Evolutionary conservation across 2,797 vertebrate species (phyloP), one percentile per base, ranked within the genome.

Genomic region (Catostomus latipinnis): DNA sequence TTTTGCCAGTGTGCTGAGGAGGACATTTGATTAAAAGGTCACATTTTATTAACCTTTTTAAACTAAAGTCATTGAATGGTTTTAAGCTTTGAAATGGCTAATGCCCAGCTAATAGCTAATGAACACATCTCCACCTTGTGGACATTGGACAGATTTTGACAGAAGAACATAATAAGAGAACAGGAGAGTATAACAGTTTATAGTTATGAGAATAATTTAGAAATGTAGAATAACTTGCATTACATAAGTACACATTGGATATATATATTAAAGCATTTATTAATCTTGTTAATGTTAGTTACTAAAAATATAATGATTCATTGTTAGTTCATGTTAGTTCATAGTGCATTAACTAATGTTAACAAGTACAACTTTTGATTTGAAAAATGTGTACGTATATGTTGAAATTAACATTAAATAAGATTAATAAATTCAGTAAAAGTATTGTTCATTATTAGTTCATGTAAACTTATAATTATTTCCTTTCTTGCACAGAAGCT

Each of bases 101-200:
- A 43, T 0, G 0, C 9, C 6, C 34, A 56, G 53, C 11, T 67
- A 69, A 65, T 81, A 90, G 85, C 85, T 91, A 91, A 91, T 92
- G 90, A 92, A 80, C 85, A 92, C 85, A 89, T 90, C 92, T 88
- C 92, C 92, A 92, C 90, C 93, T 94, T 91, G 92, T 93, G 92
- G 92, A 91, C 91, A 88, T 77, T 81, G 73, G 58, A 81, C 82
- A 84, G 79, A 87, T 75, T 77, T 89, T 82, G 82, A 74, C 49
- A 18, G 79, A 82, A 9, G 0, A 84, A 22, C 63, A 76, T 74
- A 43, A 54, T 62, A 9, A 71, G 34, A 11, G 12, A 10, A 52
- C 5, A 54, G 4, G 6, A 50, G 49, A 8, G 8, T 50, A 10
- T 11, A 22, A 22, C 34, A 34, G 34, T 54, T 54, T 54, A 34